Evolutionary conservation across 2,797 vertebrate species (phyloP), one percentile per base, ranked within the genome.

Genomic region (Pantherophis alleghaniensis): DNA sequence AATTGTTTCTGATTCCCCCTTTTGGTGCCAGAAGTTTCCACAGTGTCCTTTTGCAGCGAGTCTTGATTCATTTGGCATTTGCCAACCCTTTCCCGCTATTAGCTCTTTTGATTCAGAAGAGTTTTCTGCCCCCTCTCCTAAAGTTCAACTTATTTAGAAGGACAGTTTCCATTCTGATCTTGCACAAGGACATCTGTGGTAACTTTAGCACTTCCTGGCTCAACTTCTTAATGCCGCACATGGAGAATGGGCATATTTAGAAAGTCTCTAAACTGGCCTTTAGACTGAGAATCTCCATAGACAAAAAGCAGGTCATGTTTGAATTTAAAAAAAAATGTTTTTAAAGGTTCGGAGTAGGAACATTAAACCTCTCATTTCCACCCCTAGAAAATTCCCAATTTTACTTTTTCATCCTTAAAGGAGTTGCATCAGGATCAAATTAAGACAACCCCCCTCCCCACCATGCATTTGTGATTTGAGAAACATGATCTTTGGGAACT

Each of bases 171-270:
- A 55, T 66, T 89, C 57, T 47, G 63, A 91, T 32, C 26, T 88
- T 79, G 74, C 60, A 47, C 51, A 63, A 51, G 90, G 93, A 91
- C 69, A 83, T 83, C 69, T 79, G 69, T 56, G 92, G 90, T 20
- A 37, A 89, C 32, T 87, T 89, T 56, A 69, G 66, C 90, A 83
- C 42, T 55, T 32, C 24, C 9, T 90, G 63, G 47, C 24, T 24
- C 47, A 74, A n/a, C 26, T 4, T 91, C 59, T 42, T 47, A 37
- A 26, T 74, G 42, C 69, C n/a, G 42, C 26, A 12, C 10, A 22
- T 13, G 24, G 55, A 63, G 24, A 51, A 37, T 61, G 28, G 42
- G 79, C 42, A 60, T 24, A 28, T 55, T 66, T 55, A 86, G 37
- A 11, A 59, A 89, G 26, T 47, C 7, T 28, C 60, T 7, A 16